phyloP scores from a whole-genome alignment of 2,888 invertebrate genomes.

The Autographa pulchrina region DNA sequence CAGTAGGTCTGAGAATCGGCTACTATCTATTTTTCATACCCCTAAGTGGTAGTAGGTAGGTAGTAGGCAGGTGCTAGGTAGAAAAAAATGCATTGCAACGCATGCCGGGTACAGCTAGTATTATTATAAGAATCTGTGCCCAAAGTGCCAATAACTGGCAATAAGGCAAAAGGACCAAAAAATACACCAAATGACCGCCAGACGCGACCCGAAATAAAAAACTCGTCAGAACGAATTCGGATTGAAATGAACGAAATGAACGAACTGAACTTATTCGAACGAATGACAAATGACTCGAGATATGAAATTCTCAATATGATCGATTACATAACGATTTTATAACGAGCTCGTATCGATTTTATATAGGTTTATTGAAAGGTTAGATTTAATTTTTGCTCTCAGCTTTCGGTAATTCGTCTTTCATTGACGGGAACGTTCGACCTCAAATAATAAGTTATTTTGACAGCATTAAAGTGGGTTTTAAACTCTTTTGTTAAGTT shows the following conservation, averaged over 20 bases:
- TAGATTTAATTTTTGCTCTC: slow-evolving; percentile 27
- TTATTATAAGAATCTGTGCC: not conserved
- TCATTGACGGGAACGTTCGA: not conserved
- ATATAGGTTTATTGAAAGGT: slow-evolving; percentile 12
- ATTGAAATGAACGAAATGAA: slow-evolving; percentile 66
- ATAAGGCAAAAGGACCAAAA: slow-evolving; percentile 31
- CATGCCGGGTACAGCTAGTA: too few species aligned
- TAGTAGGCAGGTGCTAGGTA: too few species aligned
- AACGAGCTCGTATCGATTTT: slow-evolving; percentile 35
- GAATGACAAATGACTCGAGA: slow-evolving; percentile 63
- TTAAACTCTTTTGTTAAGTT: too few species aligned
- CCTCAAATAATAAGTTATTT: not conserved
- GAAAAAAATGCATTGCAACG: too few species aligned
- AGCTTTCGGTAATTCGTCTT: slow-evolving; percentile 28
- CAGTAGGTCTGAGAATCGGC: too few species aligned
- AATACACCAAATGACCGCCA: slow-evolving; percentile 51
- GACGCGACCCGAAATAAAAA: slow-evolving; percentile 61
- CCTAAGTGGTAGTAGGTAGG: too few species aligned
- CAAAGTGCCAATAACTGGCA: slow-evolving; percentile 10
- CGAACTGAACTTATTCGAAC: slow-evolving; percentile 65
- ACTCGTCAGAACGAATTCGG: slow-evolving; percentile 54
- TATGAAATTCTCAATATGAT: slow-evolving; percentile 63
- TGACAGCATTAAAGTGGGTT: not conserved
- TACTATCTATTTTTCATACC: too few species aligned
- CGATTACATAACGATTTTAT: slow-evolving; percentile 44